A percentile compares a stretch with the other conserved stretches of the same genome.
Evolutionary conservation across 2,797 vertebrate species (phyloP).

Genomic region (Sebastolobus altivelis): DNA sequence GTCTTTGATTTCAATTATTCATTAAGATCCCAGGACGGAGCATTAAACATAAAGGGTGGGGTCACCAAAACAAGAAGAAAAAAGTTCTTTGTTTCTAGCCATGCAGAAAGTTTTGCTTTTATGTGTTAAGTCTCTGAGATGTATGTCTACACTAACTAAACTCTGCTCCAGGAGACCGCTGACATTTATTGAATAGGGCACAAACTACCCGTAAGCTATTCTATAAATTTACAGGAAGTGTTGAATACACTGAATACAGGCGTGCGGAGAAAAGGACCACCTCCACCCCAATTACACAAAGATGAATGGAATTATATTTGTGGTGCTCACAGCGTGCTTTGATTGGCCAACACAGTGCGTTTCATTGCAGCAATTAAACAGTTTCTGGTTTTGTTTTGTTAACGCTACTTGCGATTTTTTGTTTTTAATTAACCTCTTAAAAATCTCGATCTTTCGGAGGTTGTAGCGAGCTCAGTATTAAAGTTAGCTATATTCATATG

Average conservation of each 20-base stretch:
- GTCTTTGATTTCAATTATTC: conserved; percentile 22
- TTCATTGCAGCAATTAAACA: neutral
- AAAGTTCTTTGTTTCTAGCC: neutral
- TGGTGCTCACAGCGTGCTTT: neutral
- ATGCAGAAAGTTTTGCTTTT: neutral
- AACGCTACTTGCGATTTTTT: neutral
- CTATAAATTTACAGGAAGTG: too few species aligned
- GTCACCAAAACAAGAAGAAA: neutral
- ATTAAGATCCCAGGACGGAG: neutral
- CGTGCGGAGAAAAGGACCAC: neutral
- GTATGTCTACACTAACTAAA: too few species aligned
- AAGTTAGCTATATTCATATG: too few species aligned
- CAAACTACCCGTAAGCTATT: too few species aligned
- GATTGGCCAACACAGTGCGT: neutral
- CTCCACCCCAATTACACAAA: neutral
- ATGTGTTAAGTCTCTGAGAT: too few species aligned
- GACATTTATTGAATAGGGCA: neutral
- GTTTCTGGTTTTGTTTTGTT: neutral
- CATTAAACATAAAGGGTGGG: neutral
- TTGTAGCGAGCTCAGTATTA: too few species aligned
- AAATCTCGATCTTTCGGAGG: too few species aligned
- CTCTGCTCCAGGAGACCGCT: too few species aligned
- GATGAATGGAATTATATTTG: neutral
- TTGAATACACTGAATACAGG: neutral
- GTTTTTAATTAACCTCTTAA: too few species aligned